Evolutionary conservation across 2,113 vertebrate species (phyloP).

Genomic region (Romanogobio albipinnatus): DNA sequence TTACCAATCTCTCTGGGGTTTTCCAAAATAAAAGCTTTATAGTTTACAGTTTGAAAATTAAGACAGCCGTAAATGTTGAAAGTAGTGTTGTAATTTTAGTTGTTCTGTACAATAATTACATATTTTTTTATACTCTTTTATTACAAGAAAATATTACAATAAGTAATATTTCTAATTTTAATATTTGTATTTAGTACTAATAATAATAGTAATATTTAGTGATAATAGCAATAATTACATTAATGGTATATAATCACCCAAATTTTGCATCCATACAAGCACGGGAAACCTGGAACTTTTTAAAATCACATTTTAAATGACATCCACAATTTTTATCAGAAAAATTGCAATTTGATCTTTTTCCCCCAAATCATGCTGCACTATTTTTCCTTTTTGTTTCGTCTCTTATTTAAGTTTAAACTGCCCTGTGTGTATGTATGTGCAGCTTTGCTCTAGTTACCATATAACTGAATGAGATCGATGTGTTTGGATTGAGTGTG

Average conservation of each 20-base stretch:
- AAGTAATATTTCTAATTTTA: neutral
- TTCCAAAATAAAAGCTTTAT: neutral
- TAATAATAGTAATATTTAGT: neutral
- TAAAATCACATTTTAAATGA: neutral
- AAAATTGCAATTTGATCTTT: neutral
- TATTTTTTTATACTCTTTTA: neutral
- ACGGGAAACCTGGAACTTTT: neutral
- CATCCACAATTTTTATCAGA: neutral
- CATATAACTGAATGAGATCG: slow-evolving; percentile 49
- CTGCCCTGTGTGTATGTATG: neutral
- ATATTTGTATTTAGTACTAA: neutral
- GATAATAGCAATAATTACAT: neutral
- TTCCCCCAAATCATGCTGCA: neutral
- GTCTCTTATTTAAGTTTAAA: slow-evolving; percentile 10
- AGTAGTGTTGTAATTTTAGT: neutral
- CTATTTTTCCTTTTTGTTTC: neutral
- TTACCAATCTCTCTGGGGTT: neutral
- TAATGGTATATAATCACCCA: neutral
- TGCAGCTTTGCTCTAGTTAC: slow-evolving; percentile 37
- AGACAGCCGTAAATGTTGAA: too few species aligned
- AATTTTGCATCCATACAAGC: neutral
- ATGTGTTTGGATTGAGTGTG: slow-evolving; percentile 46
- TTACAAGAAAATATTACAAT: neutral
- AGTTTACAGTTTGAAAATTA: neutral
- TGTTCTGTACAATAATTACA: neutral